Base-by-base conservation (phyloP, 2,888 invertebrate species). In the Clistopyga incitator region DNA sequence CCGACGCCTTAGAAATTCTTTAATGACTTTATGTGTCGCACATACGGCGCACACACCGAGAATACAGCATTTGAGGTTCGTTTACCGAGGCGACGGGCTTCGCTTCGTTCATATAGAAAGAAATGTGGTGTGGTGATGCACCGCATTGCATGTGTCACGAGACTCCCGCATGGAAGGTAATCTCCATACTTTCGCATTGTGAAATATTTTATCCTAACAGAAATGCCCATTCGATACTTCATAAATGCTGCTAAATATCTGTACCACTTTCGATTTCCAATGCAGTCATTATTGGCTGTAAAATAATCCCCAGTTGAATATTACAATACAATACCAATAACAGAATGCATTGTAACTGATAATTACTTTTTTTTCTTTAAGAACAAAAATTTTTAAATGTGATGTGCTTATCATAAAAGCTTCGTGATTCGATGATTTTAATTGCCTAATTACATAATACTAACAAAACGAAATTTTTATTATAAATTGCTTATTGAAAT, bases 1-100 rank as follows among this genome's bases (percentile, higher is more conserved):
- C 91, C 90, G 92, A 91, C 87, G 89, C 90, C 91, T 89, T 92
- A 91, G 90, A 91, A 91, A 90, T 90, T 90, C 91, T 88, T 88
- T 91, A 91, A 92, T 88, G 90, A 88, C 89, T 91, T 90, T 90
- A 89, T 85, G 90, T 88, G 90, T 88, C 88, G 86, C 86, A 82
- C 84, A 74, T 76, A 81, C 75, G 72, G 61, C 74, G 82, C 84
- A 76, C 86, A 86, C 82, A 86, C 84, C 82, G 78, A 85, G 85
- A 87, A 86, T 84, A 82, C 65, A 70, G 80, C 75, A 85, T 84
- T 88, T 84, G 82, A 86, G 81, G 81, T 72, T 78, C 81, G 70
- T 86, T 85, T 77, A 75, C 84, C 78, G 80, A 68, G 77, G 80
- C 78, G 45, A 45, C 76, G 45, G 77, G 77, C 68, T 77, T 80